phyloP scores from a whole-genome alignment of 2,113 vertebrate genomes.

The Hippocampus mohnikei region DNA sequence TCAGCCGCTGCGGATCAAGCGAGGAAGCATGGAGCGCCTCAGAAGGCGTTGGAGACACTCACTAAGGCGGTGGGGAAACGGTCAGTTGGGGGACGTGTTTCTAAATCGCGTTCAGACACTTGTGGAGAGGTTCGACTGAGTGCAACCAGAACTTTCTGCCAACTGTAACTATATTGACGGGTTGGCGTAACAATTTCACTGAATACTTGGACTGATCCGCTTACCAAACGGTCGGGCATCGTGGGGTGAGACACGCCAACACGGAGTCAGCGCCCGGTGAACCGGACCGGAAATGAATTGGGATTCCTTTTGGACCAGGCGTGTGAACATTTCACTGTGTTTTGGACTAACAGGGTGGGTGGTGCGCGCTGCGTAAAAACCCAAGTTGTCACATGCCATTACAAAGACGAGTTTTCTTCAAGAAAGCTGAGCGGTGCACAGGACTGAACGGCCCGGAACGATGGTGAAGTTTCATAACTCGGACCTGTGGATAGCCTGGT shows the following conservation, averaged over 20 bases:
- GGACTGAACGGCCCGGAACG: slow-evolving; percentile 36
- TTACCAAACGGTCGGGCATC: slow-evolving; percentile 13
- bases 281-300: slow-evolving; percentile 14
- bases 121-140: neutral
- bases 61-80: slow-evolving; percentile 24
- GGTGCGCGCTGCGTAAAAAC: slow-evolving; percentile 31
- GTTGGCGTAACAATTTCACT: neutral
- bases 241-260: slow-evolving; percentile 1
- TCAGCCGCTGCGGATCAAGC: slow-evolving; percentile 41
- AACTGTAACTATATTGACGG: slow-evolving; percentile 26
- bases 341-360: slow-evolving; percentile 10
- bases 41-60: slow-evolving; percentile 51
- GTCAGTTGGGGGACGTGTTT: slow-evolving; percentile 17
- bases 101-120: slow-evolving; percentile 7
- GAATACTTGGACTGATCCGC: neutral
- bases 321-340: slow-evolving; percentile 8
- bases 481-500: slow-evolving; percentile 79
- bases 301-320: neutral
- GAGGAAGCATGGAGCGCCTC: slow-evolving; percentile 63
- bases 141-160: slow-evolving; percentile 1
- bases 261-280: neutral
- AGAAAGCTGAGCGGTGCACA: slow-evolving; percentile 39
- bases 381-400: slow-evolving; percentile 7
- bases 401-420: slow-evolving; percentile 29
- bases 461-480: slow-evolving; percentile 78